phyloP scores from a whole-genome alignment of 2,797 vertebrate genomes.

The Diceros bicornis region DNA sequence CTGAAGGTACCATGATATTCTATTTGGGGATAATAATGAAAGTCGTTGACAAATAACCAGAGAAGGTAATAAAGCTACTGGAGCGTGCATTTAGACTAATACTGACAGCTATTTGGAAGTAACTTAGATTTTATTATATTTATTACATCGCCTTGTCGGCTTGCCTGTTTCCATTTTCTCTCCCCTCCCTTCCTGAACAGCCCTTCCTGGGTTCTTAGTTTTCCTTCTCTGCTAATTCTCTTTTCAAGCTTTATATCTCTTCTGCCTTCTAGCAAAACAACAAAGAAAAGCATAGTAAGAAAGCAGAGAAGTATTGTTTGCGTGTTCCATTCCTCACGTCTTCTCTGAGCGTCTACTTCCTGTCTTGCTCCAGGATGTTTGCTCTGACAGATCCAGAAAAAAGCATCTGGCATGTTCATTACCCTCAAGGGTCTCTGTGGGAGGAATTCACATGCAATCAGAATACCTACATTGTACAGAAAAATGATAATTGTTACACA shows the following conservation, averaged over 20 bases:
- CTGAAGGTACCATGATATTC: background rate
- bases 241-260: background rate
- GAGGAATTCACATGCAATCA: constrained; percentile 35
- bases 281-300: constrained; percentile 5
- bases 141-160: background rate
- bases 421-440: background rate
- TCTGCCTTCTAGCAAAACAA: constrained; percentile 29
- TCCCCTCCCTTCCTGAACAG: background rate
- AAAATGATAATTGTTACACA: constrained; percentile 20
- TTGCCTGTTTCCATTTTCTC: background rate
- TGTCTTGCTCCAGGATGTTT: background rate
- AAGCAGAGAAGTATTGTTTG: constrained; percentile 30
- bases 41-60: background rate
- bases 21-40: constrained; percentile 33
- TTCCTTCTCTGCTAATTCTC: background rate
- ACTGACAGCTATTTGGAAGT: background rate
- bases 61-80: background rate
- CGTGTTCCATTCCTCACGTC: background rate
- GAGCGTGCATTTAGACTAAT: background rate
- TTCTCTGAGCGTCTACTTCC: background rate
- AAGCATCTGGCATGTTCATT: constrained; percentile 47
- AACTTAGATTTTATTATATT: background rate
- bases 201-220: background rate
- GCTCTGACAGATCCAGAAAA: constrained; percentile 51
- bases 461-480: background rate